Evolutionary conservation across 2,888 invertebrate genomes (phyloP).

Genomic region (Noctuana brunneofusca): DNA sequence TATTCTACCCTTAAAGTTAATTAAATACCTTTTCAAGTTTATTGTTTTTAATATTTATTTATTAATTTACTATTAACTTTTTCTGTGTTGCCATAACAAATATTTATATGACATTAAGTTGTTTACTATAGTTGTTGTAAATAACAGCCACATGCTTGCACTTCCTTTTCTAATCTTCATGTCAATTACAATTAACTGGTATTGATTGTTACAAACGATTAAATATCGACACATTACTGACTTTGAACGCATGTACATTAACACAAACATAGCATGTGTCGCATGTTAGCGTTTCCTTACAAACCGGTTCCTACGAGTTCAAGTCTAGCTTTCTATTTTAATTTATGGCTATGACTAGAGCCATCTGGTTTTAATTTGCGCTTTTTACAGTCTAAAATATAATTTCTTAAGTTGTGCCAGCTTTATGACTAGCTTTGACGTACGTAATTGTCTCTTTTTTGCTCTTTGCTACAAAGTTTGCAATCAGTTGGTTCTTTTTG

Average conservation of each 20-base stretch:
- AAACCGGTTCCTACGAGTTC: constrained; percentile 25
- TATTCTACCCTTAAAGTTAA: too few species aligned
- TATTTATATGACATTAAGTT: not conserved
- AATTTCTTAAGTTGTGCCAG: too few species aligned
- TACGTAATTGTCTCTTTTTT: not conserved
- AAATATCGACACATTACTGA: not conserved
- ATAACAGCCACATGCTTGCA: not conserved
- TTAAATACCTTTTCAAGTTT: not conserved
- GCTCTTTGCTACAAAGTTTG: too few species aligned
- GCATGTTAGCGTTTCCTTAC: constrained; percentile 26
- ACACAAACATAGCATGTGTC: constrained; percentile 9
- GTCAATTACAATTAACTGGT: not conserved
- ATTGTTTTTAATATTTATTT: not conserved
- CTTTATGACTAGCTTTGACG: not conserved
- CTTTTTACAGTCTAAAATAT: too few species aligned
- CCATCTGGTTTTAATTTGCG: constrained; percentile 9
- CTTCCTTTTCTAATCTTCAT: not conserved
- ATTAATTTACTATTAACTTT: not conserved
- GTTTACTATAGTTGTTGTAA: not conserved
- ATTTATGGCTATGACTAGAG: constrained; percentile 34
- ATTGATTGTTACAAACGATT: constrained; percentile 5
- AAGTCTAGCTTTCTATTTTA: constrained; percentile 39
- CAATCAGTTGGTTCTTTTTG: too few species aligned
- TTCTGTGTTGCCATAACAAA: not conserved
- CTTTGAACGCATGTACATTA: not conserved